Percentiles rank a stretch among this genome's conserved stretches.
Conservation (phyloP, 2,797 vertebrate genomes). For the Cichlasoma orientale region DNA sequence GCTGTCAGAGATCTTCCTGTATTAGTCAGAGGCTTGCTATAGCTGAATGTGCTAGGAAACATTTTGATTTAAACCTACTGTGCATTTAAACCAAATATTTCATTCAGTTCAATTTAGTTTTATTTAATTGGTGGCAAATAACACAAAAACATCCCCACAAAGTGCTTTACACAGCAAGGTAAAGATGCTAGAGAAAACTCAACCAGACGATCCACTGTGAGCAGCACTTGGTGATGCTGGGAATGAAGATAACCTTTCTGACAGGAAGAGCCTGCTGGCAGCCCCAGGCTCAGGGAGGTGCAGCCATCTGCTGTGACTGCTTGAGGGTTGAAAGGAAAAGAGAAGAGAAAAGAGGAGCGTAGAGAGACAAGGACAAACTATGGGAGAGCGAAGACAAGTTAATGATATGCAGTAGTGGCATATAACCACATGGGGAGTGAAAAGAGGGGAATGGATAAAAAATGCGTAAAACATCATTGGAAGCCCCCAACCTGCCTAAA, state of each 20-base stretch:
- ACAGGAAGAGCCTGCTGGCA: background rate
- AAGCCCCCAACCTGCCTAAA: background rate
- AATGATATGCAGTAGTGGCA: background rate
- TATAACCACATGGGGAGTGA: background rate
- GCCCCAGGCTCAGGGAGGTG: background rate
- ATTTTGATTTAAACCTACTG: conserved; percentile 1
- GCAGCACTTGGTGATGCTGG: background rate
- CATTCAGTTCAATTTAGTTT: background rate
- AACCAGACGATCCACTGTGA: background rate
- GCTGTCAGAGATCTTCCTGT: conserved; percentile 15
- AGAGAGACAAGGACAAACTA: background rate
- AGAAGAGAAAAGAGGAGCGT: background rate
- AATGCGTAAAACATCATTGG: background rate
- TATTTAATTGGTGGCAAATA: background rate
- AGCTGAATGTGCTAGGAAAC: conserved; percentile 10
- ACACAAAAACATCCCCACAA: background rate
- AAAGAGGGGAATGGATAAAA: background rate
- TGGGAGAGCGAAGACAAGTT: background rate
- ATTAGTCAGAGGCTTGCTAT: conserved; percentile 6
- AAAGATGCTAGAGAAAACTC: background rate
- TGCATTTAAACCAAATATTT: background rate
- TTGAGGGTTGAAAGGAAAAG: background rate
- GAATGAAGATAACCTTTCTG: background rate
- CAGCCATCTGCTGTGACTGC: background rate
- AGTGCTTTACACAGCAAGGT: background rate